Evolutionary conservation across 2,113 vertebrate genomes (phyloP).

Genomic region (Rhinichthys klamathensis): DNA sequence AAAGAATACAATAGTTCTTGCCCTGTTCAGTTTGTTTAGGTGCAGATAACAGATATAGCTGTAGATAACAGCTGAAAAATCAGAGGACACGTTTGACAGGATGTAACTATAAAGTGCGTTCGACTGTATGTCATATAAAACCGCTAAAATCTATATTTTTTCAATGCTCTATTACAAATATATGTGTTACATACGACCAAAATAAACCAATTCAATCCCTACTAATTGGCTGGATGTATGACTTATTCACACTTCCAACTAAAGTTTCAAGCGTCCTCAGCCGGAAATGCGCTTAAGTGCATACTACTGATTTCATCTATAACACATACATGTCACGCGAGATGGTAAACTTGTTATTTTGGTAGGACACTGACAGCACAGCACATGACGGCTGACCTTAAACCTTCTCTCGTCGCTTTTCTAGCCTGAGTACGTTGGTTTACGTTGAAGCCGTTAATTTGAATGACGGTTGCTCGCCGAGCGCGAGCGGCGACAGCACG

Average conservation of each 20-base stretch:
- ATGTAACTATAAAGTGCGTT: background rate
- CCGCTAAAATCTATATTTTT: background rate
- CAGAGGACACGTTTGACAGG: background rate
- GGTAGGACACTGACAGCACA: background rate
- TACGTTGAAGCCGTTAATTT: background rate
- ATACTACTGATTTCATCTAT: background rate
- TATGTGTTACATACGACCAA: background rate
- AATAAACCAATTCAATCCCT: background rate
- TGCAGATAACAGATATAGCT: background rate
- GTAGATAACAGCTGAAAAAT: background rate
- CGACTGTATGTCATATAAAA: background rate
- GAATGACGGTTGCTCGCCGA: background rate
- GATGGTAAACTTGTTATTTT: background rate
- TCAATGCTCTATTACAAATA: background rate
- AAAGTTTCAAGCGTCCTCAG: background rate
- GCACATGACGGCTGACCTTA: conserved; percentile 21
- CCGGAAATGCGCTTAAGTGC: background rate
- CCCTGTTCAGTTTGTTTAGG: background rate
- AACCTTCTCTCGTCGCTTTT: background rate
- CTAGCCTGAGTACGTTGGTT: background rate
- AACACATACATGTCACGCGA: background rate
- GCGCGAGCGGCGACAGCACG: background rate
- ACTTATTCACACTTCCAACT: background rate
- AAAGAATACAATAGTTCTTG: too few relatives aligned
- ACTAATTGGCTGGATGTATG: background rate